phyloP scores from a whole-genome alignment of 2,888 invertebrate genomes.

The Malacosoma neustria region DNA sequence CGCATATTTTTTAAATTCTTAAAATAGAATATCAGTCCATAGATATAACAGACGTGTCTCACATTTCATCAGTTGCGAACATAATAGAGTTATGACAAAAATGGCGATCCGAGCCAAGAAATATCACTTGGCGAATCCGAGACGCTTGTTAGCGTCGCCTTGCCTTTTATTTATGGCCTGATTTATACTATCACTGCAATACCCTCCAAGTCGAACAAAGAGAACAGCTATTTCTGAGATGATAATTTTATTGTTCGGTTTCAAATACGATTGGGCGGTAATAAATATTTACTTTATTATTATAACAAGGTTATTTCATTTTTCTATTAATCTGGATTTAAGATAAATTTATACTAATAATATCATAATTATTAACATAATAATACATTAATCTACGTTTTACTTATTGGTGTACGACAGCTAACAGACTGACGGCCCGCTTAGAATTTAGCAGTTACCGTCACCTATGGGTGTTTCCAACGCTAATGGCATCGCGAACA shows the following conservation, averaged over 20 bases:
- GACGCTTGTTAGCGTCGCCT: constrained; percentile 72
- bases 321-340: no score
- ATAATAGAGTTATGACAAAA: constrained; percentile 72
- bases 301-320: no score
- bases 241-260: constrained; percentile 31
- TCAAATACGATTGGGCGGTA: not conserved
- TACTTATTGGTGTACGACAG: no score
- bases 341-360: no score
- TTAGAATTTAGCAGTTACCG: no score
- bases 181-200: constrained; percentile 71
- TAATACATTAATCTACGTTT: no score
- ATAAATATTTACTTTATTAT: not conserved
- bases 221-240: constrained; percentile 35
- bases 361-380: no score
- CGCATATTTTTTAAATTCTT: no score
- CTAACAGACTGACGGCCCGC: no score
- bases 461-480: no score
- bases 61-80: constrained; percentile 60
- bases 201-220: constrained; percentile 47
- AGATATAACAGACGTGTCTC: constrained; percentile 26
- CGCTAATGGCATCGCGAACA: no score
- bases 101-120: constrained; percentile 58
- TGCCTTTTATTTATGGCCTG: constrained; percentile 69
- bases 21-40: no score
- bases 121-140: constrained; percentile 71